Evolutionary conservation across 2,888 invertebrate species (phyloP).

Genomic region (Ellobium chinense): DNA sequence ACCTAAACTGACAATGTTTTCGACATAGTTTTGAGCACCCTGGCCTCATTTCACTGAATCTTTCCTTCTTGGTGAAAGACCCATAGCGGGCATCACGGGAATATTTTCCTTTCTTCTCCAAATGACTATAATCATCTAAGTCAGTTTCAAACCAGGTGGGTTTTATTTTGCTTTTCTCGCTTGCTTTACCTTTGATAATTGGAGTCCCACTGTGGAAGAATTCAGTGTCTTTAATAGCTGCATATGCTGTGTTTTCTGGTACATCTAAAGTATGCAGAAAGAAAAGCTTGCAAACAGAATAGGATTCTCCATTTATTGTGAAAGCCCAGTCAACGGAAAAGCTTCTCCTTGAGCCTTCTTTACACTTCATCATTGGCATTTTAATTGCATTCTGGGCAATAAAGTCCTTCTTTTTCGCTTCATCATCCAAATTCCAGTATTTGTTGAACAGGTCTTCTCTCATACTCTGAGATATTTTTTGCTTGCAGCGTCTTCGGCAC

Average conservation of each 20-base stretch:
- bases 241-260: conserved; percentile 25
- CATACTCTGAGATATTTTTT: conserved; percentile 15
- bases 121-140: not conserved
- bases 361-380: conserved; percentile 5
- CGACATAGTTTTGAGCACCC: not conserved
- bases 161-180: not conserved
- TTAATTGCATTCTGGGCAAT: conserved; percentile 18
- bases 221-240: conserved; percentile 13
- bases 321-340: conserved; percentile 29
- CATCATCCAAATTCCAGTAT: conserved; percentile 18
- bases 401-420: conserved; percentile 16
- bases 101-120: not conserved
- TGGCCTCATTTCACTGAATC: not conserved
- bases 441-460: conserved; percentile 20
- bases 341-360: conserved; percentile 2
- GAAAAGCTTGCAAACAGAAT: conserved; percentile 31
- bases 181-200: not conserved
- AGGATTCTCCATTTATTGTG: conserved; percentile 5
- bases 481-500: conserved; percentile 24
- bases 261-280: conserved; percentile 27
- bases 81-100: not conserved
- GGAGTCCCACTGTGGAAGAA: not conserved
- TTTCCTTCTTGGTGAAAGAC: not conserved
- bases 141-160: conserved; percentile 19
- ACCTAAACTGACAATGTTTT: conserved; percentile 21